phyloP scores from a whole-genome alignment of 2,888 invertebrate genomes.

The Acanthosepion lycidas region DNA sequence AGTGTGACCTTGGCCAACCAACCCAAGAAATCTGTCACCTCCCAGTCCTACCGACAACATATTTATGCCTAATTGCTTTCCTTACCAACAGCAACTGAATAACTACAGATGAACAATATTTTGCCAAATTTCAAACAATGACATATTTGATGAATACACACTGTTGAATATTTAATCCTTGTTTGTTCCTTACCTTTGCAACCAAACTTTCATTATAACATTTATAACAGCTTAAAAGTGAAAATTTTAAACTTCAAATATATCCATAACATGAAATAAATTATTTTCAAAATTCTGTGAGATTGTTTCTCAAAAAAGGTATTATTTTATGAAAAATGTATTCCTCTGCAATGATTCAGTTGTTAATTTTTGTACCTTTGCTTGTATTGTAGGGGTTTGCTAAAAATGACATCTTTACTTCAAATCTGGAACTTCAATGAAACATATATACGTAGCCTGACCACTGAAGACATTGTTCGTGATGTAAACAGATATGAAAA shows the following conservation, averaged over 20 bases:
- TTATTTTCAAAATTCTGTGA: not conserved
- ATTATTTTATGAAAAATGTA: not conserved
- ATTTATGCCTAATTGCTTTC: no score
- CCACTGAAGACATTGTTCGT: slow-evolving; percentile 55
- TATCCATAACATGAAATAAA: not conserved
- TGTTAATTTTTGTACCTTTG: not conserved
- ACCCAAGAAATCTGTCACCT: no score
- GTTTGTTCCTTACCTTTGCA: no score
- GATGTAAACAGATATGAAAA: slow-evolving; percentile 57
- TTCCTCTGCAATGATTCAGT: not conserved
- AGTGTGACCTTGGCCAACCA: no score
- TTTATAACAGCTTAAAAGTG: not conserved
- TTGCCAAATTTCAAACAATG: no score
- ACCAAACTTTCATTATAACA: no score
- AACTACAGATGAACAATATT: no score
- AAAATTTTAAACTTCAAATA: not conserved
- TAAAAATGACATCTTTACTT: slow-evolving; percentile 52
- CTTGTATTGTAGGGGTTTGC: not conserved
- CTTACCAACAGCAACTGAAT: no score
- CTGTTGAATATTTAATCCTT: no score
- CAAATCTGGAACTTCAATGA: slow-evolving; percentile 67
- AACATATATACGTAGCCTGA: slow-evolving; percentile 58
- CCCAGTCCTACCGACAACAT: no score
- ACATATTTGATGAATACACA: no score
- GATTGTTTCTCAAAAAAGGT: not conserved